Conservation (phyloP, 2,888 invertebrate species). For the Tiphia femorata region DNA sequence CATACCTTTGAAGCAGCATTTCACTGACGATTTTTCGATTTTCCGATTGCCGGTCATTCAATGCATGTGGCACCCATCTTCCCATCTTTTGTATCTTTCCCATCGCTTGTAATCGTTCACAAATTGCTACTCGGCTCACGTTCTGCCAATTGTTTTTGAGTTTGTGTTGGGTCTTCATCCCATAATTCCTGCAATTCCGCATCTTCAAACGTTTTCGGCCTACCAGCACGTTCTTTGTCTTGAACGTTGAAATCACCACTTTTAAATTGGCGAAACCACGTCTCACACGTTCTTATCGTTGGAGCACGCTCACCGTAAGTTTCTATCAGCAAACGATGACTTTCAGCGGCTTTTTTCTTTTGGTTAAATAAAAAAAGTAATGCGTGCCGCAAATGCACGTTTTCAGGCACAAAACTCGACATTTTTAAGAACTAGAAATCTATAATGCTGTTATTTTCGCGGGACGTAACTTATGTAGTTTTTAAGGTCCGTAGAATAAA, state of each 20-base stretch:
- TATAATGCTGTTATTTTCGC: no score
- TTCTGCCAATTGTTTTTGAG: conserved; percentile 19
- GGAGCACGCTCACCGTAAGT: neutral
- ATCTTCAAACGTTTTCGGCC: conserved; percentile 9
- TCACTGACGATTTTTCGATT: no score
- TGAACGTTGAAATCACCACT: conserved; percentile 9
- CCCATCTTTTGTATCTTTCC: conserved; percentile 40
- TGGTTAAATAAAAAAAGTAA: neutral
- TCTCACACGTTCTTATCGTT: conserved; percentile 5
- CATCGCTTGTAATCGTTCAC: conserved; percentile 41
- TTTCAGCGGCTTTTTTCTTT: neutral
- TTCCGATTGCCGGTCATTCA: no score
- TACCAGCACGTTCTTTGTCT: conserved; percentile 3
- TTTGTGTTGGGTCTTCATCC: conserved; percentile 29
- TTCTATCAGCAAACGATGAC: neutral
- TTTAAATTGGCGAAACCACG: conserved; percentile 9
- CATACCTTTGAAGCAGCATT: no score
- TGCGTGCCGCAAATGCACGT: neutral
- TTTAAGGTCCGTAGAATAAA: no score
- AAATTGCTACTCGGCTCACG: conserved; percentile 34
- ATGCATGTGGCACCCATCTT: conserved; percentile 43
- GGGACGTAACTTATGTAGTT: no score
- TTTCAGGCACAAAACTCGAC: no score
- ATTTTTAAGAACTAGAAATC: no score
- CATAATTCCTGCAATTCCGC: conserved; percentile 17